Evolutionary conservation across 2,888 invertebrate genomes (phyloP), one percentile per base, ranked within the genome.

Genomic region (Iselma pallidipennis): DNA sequence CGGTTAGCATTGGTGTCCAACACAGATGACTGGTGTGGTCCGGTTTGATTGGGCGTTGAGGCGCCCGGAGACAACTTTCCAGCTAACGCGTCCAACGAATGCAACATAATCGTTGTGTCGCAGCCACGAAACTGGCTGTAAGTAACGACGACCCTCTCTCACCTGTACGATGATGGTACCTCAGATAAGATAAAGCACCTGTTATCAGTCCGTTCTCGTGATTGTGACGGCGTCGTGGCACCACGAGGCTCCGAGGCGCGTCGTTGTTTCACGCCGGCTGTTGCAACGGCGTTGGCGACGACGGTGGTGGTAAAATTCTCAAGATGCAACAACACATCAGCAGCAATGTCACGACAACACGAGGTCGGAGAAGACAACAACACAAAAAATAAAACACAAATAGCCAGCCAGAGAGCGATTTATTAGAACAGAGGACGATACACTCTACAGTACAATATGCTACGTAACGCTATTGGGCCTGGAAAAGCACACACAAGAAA

Each of bases 21-120:
- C 65, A 83, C 80, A 55, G 83, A 83, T 63, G 83, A 82, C 55
- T 68, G 65, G 56, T 75, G 72, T 59, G 72, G 72, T 68, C 71
- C 77, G 68, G 68, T 68, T 50, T 74, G 74, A 60, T 63, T 69
- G 66, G 62, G 62, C 58, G 51, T 31, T 26, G 86, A 82, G 85
- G 87, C 84, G 82, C 91, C 91, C 80, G 94, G 93, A 82, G 94
- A 93, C 82, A 94, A 90, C 84, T 94, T 94, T 81, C 92, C 92
- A 84, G 94, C 94, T 84, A 94, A 87, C 82, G 91, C 90, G 86
- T 93, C 93, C 83, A 94, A 85, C 75, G 93, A 91, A 83, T 92
- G 91, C 83, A 94, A 87, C 94, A 94, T 94, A 81, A 82, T 84
- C 82, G 84, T 63, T 59, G 61, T 66, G 65, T 60, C 60, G 66